A percentile compares a stretch with the other conserved stretches of the same genome.
phyloP scores from a whole-genome alignment of 2,797 vertebrate genomes.

The Lepilemur septentrionalis region DNA sequence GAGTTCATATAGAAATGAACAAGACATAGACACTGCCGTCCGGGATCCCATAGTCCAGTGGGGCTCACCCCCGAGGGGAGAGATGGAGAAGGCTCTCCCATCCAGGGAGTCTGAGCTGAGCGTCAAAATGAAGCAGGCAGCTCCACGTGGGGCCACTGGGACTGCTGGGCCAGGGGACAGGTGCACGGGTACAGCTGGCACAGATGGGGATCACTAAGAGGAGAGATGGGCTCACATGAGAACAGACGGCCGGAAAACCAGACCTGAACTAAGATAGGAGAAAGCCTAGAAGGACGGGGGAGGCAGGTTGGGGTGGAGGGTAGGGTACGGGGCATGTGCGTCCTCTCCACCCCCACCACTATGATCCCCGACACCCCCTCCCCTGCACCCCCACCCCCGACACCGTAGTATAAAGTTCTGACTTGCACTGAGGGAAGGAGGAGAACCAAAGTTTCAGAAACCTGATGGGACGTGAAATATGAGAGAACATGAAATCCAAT shows the following conservation, averaged over 20 bases:
- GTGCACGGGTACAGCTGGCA: neutral
- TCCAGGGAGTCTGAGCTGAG: neutral
- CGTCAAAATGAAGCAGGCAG: neutral
- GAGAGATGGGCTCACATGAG: neutral
- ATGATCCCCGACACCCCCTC: rapidly evolving
- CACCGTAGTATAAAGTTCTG: rapidly evolving
- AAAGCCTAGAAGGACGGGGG: neutral
- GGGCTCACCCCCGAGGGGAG: neutral
- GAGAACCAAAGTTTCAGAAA: neutral
- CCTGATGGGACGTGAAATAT: neutral
- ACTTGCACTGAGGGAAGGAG: neutral
- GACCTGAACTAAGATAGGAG: neutral
- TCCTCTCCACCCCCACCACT: neutral
- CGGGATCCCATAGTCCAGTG: neutral
- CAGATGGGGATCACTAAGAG: rapidly evolving
- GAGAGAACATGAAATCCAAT: neutral
- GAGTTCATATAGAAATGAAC: neutral
- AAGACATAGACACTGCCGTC: neutral
- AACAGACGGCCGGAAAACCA: neutral
- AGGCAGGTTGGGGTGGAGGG: too few species aligned
- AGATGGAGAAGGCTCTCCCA: neutral
- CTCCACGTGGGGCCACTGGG: neutral
- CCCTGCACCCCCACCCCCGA: neutral
- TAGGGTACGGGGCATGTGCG: rapidly evolving
- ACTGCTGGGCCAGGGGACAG: neutral